These are phyloP conservation scores for Rhea pennata DNA, from an alignment of 2,113 vertebrate genomes.

Conservation along the genomic window DNA sequence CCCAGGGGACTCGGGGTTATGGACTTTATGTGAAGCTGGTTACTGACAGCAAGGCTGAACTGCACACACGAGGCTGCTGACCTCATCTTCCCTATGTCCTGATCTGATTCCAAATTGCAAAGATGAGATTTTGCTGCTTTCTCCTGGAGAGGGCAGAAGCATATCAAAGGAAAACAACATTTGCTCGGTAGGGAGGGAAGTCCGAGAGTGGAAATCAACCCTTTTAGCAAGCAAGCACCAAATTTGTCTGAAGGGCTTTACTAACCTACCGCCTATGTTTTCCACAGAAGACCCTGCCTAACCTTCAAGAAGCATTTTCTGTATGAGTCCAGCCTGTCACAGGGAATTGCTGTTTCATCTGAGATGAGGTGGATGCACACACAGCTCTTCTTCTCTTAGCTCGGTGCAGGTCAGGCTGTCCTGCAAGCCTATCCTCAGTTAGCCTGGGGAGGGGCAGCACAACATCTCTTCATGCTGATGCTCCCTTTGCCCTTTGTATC, in stretches of 20 bases:
- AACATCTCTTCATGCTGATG: background rate
- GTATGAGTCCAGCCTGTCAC: background rate
- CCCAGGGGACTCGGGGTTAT: rapidly evolving
- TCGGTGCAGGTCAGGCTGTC: too few relatives aligned
- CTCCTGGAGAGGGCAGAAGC: background rate
- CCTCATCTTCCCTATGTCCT: background rate
- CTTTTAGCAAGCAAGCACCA: background rate
- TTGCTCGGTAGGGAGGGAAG: background rate
- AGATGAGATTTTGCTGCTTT: rapidly evolving
- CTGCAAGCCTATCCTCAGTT: background rate
- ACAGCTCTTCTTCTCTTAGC: background rate
- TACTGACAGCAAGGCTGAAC: background rate
- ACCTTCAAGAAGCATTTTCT: background rate
- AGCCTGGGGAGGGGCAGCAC: background rate
- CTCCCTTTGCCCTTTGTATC: background rate
- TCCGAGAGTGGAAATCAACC: background rate
- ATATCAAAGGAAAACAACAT: background rate
- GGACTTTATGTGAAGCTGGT: background rate
- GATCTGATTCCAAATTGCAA: background rate
- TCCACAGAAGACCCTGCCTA: background rate
- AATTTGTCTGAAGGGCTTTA: background rate
- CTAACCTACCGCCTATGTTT: background rate
- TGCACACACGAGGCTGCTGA: rapidly evolving
- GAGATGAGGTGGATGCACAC: background rate
- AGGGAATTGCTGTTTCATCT: rapidly evolving